Evolutionary conservation across 2,888 invertebrate species (phyloP).

Genomic region (Phania funesta): DNA sequence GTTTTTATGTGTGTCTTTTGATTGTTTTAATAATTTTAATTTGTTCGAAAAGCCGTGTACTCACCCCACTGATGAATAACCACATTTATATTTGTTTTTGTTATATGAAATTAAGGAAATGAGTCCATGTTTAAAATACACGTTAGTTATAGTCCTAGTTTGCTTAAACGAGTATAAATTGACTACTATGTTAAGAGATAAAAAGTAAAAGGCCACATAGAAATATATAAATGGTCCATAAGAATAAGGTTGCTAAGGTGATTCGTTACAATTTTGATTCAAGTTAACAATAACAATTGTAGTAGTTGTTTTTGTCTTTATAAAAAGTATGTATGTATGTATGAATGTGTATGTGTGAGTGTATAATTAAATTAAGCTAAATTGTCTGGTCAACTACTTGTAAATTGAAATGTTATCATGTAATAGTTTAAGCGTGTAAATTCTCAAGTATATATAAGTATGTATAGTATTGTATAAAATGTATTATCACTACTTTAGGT

Average conservation of each 20-base stretch:
- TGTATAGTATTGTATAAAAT: conserved; percentile 44
- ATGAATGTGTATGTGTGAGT: conserved; percentile 54
- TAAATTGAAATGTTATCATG: conserved; percentile 1
- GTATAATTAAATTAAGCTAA: conserved; percentile 42
- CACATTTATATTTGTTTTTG: conserved; percentile 49
- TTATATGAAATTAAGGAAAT: conserved; percentile 40
- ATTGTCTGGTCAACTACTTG: conserved; percentile 33
- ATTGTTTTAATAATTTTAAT: conserved; percentile 29
- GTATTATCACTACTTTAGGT: conserved; percentile 74
- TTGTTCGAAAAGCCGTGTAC: conserved; percentile 49
- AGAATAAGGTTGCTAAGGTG: conserved; percentile 64
- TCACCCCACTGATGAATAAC: conserved; percentile 58
- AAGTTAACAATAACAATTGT: conserved; percentile 69
- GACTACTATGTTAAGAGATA: conserved; percentile 61
- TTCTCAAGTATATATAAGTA: conserved; percentile 36
- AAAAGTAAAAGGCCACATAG: conserved; percentile 75
- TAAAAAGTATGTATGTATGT: conserved; percentile 48
- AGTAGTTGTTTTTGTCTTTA: conserved; percentile 21
- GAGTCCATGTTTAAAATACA: conserved; percentile 39
- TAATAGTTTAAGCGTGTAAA: conserved; percentile 40
- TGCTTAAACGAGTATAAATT: conserved; percentile 56
- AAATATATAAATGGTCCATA: conserved; percentile 69
- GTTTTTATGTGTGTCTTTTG: conserved; percentile 56
- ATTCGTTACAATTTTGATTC: conserved; percentile 69
- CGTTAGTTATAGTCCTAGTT: conserved; percentile 55